Percentiles rank a stretch among this genome's conserved stretches.
Evolutionary conservation across 2,797 vertebrate genomes (phyloP).

Genomic region (Sebastes glaucus): DNA sequence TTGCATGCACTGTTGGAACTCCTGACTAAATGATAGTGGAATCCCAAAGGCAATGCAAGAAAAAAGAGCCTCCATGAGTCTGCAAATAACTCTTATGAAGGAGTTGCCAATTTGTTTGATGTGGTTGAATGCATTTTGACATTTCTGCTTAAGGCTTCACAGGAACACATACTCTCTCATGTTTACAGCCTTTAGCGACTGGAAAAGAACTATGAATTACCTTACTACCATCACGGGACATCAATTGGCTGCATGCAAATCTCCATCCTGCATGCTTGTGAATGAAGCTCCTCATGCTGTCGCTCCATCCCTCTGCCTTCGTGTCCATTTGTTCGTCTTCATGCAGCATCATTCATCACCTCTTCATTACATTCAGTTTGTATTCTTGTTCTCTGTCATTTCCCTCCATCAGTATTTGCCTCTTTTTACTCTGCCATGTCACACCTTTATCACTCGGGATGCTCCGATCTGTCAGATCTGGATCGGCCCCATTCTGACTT

Average conservation of each 20-base stretch:
- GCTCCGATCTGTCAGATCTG: no score
- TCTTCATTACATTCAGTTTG: background rate
- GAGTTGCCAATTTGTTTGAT: background rate
- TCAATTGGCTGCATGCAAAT: background rate
- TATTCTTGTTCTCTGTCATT: background rate
- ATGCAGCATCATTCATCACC: background rate
- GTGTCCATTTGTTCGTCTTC: background rate
- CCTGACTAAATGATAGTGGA: background rate
- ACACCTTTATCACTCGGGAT: no score
- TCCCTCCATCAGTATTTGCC: background rate
- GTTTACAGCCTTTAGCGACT: background rate
- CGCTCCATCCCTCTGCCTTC: background rate
- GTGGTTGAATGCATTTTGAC: background rate
- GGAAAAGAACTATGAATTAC: background rate
- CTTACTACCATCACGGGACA: background rate
- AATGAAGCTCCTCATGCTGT: background rate
- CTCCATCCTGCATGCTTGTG: background rate
- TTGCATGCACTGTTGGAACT: background rate
- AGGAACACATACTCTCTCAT: background rate
- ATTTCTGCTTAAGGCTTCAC: no score
- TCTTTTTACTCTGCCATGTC: no score
- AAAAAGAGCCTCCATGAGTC: background rate
- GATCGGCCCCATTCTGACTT: no score
- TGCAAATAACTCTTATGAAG: background rate
- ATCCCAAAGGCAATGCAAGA: background rate